Conservation (phyloP, 2,888 invertebrate genomes). For the Heteromurus nitidus region DNA sequence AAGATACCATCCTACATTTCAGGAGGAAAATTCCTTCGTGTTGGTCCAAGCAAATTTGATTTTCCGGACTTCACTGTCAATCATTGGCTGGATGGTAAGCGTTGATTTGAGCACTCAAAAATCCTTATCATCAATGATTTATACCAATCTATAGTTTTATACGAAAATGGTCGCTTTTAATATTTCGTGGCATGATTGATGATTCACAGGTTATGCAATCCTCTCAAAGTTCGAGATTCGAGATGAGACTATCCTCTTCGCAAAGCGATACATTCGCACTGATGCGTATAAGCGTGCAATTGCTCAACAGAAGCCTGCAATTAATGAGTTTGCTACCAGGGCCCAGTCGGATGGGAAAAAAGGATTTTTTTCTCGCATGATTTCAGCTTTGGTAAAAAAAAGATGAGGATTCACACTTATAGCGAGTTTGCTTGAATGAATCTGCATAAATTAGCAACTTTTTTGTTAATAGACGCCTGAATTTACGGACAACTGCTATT, state of each 20-base stretch:
- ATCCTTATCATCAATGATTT: background rate
- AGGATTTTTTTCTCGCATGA: constrained; percentile 76
- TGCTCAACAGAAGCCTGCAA: constrained; percentile 76
- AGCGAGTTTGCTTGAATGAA: background rate
- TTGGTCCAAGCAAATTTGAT: constrained; percentile 78
- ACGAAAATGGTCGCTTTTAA: too few species aligned
- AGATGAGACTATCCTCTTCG: constrained; percentile 73
- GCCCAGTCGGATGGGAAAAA: constrained; percentile 77
- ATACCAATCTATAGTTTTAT: too few species aligned
- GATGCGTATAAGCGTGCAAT: constrained; percentile 76
- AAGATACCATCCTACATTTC: constrained; percentile 76
- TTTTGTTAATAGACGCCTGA: constrained; percentile 73
- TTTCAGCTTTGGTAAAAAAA: constrained; percentile 70
- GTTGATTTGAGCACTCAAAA: background rate
- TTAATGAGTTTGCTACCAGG: constrained; percentile 77
- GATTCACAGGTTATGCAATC: constrained; percentile 66
- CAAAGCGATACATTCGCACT: constrained; percentile 76
- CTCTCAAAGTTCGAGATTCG: constrained; percentile 70
- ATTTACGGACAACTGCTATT: constrained; percentile 77
- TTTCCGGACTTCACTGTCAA: constrained; percentile 75
- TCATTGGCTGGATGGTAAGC: constrained; percentile 77
- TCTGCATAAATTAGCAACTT: background rate
- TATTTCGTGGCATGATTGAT: too few species aligned
- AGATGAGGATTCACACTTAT: background rate
- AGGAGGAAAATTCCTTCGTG: constrained; percentile 75